These are phyloP conservation scores for Tetranychus urticae DNA, from an alignment of 1,140 invertebrate species.

Conservation along the genomic window DNA sequence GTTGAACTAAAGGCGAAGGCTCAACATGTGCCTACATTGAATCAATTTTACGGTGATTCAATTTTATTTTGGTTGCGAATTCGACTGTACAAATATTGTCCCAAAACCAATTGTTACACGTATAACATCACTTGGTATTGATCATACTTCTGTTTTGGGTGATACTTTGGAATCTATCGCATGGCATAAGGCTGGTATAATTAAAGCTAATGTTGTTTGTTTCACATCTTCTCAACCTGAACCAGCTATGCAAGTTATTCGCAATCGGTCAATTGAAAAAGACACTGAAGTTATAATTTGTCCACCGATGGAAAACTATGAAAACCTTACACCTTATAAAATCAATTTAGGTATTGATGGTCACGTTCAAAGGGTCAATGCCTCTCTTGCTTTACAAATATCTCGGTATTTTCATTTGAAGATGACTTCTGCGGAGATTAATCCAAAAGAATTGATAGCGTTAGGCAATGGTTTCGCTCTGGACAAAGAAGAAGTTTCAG, in stretches of 20 bases:
- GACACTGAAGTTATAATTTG: constrained; percentile 36
- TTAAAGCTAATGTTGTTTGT: constrained; percentile 47
- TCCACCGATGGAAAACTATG: constrained; percentile 22
- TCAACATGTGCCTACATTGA: constrained; percentile 85
- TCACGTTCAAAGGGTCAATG: constrained; percentile 42
- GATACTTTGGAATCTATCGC: no score
- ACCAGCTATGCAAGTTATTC: constrained; percentile 42
- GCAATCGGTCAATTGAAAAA: constrained; percentile 35
- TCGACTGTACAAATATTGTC: constrained; percentile 81
- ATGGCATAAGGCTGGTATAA: constrained; percentile 82
- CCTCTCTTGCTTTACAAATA: constrained; percentile 55
- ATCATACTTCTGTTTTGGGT: no score
- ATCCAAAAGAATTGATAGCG: no score
- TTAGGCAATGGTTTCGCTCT: neutral
- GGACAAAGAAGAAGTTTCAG: constrained; percentile 3
- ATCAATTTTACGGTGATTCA: constrained; percentile 56
- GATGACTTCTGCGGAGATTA: neutral
- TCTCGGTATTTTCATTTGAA: constrained; percentile 37
- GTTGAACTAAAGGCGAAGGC: constrained; percentile 81
- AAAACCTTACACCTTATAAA: constrained; percentile 20
- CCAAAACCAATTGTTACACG: constrained; percentile 56
- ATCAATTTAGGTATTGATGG: constrained; percentile 24
- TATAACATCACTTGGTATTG: no score
- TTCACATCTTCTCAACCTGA: constrained; percentile 43
- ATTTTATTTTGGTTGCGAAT: constrained; percentile 73